Conservation (phyloP, 2,113 vertebrate genomes). For the Campylomormyrus numenius region DNA sequence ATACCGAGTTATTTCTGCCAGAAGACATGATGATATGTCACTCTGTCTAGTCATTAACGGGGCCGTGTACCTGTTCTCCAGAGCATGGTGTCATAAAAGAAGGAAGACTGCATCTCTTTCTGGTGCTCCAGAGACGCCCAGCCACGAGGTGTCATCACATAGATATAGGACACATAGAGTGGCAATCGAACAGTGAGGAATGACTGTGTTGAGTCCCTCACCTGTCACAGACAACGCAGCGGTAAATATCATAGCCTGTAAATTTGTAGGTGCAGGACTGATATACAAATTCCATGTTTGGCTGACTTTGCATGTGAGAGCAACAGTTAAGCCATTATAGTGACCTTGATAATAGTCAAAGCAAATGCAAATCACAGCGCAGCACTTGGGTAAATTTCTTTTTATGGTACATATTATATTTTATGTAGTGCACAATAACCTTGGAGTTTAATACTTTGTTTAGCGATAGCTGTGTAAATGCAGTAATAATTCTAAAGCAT, state of each 20-base stretch:
- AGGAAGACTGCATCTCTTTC: constrained; percentile 97
- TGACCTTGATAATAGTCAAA: not conserved
- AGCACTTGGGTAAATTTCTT: not conserved
- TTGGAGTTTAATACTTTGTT: not conserved
- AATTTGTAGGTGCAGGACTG: not conserved
- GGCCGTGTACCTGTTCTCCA: constrained; percentile 82
- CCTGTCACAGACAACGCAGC: constrained; percentile 57
- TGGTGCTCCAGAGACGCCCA: constrained; percentile 98
- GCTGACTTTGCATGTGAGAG: not conserved
- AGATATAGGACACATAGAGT: constrained; percentile 92
- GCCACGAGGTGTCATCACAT: constrained; percentile 85
- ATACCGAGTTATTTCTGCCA: not conserved
- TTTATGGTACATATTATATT: not conserved
- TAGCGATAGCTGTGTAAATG: not conserved
- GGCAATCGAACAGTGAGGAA: constrained; percentile 93
- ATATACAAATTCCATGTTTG: constrained; percentile 8
- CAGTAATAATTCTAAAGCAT: not conserved
- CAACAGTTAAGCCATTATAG: not conserved
- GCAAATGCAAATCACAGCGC: constrained; percentile 10
- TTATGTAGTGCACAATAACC: not conserved
- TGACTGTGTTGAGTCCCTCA: constrained; percentile 92
- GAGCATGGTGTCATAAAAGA: constrained; percentile 95
- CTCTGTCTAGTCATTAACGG: not conserved
- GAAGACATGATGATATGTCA: not conserved
- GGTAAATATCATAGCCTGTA: not conserved